Evolutionary conservation across 2,113 vertebrate species (phyloP).

Genomic region (rat (Rattus norvegicus)): GRCr8 NC_086029.1:74722501-74723000

Average conservation of each 20-base stretch:
- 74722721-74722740: not conserved
- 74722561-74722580: slow-evolving; percentile 69
- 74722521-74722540: too few species aligned
- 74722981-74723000: too few species aligned
- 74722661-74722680: slow-evolving; percentile 5
- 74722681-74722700: slow-evolving; percentile 16
- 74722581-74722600: slow-evolving; percentile 38
- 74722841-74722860: too few species aligned
- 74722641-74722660: not conserved
- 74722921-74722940: too few species aligned
- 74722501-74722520: too few species aligned
- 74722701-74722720: slow-evolving; percentile 36
- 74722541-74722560: too few species aligned
- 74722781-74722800: slow-evolving; percentile 34
- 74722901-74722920: too few species aligned
- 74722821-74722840: too few species aligned
- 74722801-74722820: not conserved
- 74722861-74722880: too few species aligned
- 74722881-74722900: too few species aligned
- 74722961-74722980: too few species aligned
- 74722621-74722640: slow-evolving; percentile 1
- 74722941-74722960: too few species aligned
- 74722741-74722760: slow-evolving; percentile 31
- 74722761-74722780: not conserved
- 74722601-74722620: slow-evolving; percentile 52